Percentiles rank a stretch among this genome's conserved stretches.
Evolutionary conservation across 2,888 invertebrate species (phyloP).

Genomic region (Lycocerus yunnanus): DNA sequence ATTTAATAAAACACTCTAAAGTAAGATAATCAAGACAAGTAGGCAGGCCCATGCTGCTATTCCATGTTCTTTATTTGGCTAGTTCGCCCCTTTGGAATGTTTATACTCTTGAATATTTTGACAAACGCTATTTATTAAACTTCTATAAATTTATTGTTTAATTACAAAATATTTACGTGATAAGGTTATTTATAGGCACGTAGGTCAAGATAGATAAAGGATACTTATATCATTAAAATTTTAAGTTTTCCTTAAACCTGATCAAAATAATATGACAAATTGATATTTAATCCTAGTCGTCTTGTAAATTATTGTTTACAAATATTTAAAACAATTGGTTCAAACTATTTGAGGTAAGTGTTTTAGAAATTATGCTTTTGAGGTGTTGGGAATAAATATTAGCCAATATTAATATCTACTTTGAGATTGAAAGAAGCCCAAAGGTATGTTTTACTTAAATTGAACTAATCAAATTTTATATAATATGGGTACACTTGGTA

Average conservation of each 20-base stretch:
- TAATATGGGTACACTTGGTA: too few relatives aligned
- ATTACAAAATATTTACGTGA: neutral
- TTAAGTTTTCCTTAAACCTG: neutral
- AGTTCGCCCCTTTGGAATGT: too few relatives aligned
- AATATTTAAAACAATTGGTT: too few relatives aligned
- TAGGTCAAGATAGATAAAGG: neutral
- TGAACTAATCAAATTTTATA: too few relatives aligned
- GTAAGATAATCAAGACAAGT: too few relatives aligned
- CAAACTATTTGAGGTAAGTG: neutral
- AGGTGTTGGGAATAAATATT: too few relatives aligned
- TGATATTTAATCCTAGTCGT: neutral
- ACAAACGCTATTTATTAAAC: neutral
- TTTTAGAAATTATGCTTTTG: neutral
- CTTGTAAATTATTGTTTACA: neutral
- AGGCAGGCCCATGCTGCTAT: too few relatives aligned
- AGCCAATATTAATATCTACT: too few relatives aligned
- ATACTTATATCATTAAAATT: neutral
- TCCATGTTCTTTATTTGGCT: too few relatives aligned
- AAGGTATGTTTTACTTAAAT: too few relatives aligned
- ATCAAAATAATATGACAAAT: neutral
- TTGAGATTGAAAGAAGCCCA: too few relatives aligned
- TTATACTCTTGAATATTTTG: too few relatives aligned
- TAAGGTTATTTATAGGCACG: neutral
- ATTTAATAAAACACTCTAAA: neutral
- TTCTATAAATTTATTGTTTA: neutral